Evolutionary conservation across 2,797 vertebrate genomes (phyloP), one percentile per base, ranked within the genome.

Genomic region (Capromys pilorides): DNA sequence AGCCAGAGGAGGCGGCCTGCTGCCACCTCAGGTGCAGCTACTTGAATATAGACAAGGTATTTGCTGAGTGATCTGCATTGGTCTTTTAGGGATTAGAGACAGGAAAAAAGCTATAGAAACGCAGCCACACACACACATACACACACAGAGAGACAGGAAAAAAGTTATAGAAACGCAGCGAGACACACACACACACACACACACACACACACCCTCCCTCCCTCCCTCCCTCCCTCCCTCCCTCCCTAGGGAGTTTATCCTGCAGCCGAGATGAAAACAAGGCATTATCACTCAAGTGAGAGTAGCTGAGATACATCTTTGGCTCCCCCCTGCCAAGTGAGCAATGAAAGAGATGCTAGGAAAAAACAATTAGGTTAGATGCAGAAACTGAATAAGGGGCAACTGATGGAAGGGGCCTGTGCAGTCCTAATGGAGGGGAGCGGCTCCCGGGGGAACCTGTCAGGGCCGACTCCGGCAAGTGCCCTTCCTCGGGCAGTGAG

Each of bases 1-100:
- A 33, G 62, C 24, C 5, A 12, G 14, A 82, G 8, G 1, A 21
- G 39, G 19, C 0, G 13, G 2, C 0, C 1, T 54, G 7, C 31
- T 39, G 49, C 39, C 71, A 31, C 90, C 88, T 71, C 24, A 13
- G 39, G 41, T 36, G n/a, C 41, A 19, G 49, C 45, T 36, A 6
- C 13, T 73, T 51, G 9, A 6, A 3, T 19, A 11, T 13, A 51
- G 73, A 81, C 51, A 14, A n/a, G 10, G 6, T 57, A 2, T 84
- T 85, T 54, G 75, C 78, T 6, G 33, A 31, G 11, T n/a, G 75
- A 33, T 6, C 66, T 82, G 28, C 36, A 21, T 59, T 64, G 3
- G 24, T 83, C 41, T 57, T 78, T 80, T 41, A 41, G n/a, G 67
- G 51, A 3, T 49, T 49, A 14, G 39, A 51, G 11, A 22, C 22